A percentile compares a stretch with the other conserved stretches of the same genome.
Evolutionary conservation across 2,888 invertebrate genomes (phyloP).

Genomic region (Exephanes ischioxanthus): DNA sequence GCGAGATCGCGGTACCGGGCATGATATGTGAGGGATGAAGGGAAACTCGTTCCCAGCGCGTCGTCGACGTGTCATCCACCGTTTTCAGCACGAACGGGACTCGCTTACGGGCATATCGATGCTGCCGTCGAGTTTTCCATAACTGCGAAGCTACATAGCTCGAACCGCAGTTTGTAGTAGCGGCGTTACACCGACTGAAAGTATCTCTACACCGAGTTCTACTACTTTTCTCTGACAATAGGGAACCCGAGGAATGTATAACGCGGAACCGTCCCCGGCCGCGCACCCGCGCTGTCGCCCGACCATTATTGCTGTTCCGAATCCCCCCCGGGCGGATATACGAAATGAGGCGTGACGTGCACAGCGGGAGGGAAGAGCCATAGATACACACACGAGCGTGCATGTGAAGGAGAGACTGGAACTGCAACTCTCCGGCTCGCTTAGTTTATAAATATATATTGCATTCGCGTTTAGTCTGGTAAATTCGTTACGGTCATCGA

Average conservation of each 20-base stretch:
- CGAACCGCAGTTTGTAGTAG: not conserved
- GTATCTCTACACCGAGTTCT: conserved; percentile 15
- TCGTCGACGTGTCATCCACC: conserved; percentile 53
- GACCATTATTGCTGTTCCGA: conserved; percentile 49
- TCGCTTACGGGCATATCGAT: conserved; percentile 63
- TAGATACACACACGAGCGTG: not conserved
- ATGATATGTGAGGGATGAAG: conserved; percentile 26
- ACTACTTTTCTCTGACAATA: conserved; percentile 46
- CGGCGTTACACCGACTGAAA: conserved; percentile 4
- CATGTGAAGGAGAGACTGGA: conserved; percentile 13
- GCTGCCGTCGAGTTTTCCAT: conserved; percentile 49
- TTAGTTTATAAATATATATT: not conserved
- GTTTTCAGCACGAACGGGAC: conserved; percentile 36
- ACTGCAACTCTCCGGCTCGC: conserved; percentile 9
- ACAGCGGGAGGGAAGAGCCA: conserved; percentile 22
- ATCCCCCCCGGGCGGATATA: conserved; percentile 44
- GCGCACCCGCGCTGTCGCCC: conserved; percentile 23
- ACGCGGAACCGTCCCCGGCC: conserved; percentile 16
- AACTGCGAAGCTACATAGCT: not conserved
- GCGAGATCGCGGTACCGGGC: not conserved
- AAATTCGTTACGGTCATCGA: not conserved
- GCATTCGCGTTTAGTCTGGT: not conserved
- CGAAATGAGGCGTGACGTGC: conserved; percentile 49
- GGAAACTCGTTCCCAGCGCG: conserved; percentile 54
- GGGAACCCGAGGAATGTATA: conserved; percentile 42